Percentiles rank a stretch among this genome's conserved stretches.
These are phyloP conservation scores for Raja brachyura DNA, from an alignment of 2,113 vertebrate species.

Conservation along the genomic window DNA sequence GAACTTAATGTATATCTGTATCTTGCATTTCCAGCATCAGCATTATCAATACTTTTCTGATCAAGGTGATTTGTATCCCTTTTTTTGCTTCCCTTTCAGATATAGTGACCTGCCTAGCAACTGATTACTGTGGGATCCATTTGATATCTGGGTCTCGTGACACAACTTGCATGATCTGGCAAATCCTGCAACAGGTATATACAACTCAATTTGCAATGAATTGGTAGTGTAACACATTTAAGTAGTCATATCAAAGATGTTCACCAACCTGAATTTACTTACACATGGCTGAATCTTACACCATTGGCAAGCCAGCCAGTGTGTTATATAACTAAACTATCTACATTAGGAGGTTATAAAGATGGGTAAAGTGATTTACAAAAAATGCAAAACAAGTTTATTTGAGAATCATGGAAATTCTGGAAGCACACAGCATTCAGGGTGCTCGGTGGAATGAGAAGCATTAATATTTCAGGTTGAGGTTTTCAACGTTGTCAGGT, in stretches of 20 bases:
- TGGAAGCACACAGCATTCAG: too few species aligned
- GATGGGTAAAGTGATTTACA: constrained; percentile 84
- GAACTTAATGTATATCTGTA: not conserved
- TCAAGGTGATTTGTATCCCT: not conserved
- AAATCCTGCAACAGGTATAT: constrained; percentile 83
- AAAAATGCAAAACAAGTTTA: constrained; percentile 80
- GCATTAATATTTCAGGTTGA: too few species aligned
- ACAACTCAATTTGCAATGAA: not conserved
- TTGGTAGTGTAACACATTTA: not conserved
- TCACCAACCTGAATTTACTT: not conserved
- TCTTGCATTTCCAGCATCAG: not conserved
- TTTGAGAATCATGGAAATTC: constrained; percentile 69
- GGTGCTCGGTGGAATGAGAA: too few species aligned
- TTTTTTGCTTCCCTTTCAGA: constrained; percentile 57
- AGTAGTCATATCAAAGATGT: not conserved
- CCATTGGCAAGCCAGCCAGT: not conserved
- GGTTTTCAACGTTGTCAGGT: too few species aligned
- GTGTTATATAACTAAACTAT: constrained; percentile 60
- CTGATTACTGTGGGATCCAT: constrained; percentile 88
- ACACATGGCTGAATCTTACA: not conserved
- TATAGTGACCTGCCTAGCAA: constrained; percentile 86
- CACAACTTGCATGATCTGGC: constrained; percentile 97
- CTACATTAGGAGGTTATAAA: constrained; percentile 79
- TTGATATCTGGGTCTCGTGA: constrained; percentile 94
- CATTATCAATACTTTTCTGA: not conserved